Evolutionary conservation across 2,888 invertebrate genomes (phyloP).

Genomic region (Euspilapteryx auroguttella): DNA sequence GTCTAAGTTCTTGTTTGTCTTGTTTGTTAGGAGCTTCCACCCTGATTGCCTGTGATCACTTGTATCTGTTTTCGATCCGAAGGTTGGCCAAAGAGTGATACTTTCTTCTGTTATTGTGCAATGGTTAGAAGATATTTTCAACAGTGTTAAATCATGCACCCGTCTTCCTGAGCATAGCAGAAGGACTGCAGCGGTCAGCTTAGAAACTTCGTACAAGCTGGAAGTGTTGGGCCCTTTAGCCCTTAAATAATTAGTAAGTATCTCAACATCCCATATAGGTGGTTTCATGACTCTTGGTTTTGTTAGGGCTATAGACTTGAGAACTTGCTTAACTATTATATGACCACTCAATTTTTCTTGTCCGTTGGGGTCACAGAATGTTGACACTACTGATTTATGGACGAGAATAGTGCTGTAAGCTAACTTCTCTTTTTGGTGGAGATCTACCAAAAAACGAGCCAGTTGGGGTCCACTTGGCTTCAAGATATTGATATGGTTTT

Average conservation of each 20-base stretch:
- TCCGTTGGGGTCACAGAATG: background rate
- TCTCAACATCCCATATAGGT: background rate
- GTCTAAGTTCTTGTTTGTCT: background rate
- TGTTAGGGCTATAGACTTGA: background rate
- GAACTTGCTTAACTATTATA: background rate
- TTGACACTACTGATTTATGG: background rate
- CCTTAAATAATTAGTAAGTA: background rate
- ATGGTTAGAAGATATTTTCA: background rate
- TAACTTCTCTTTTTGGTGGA: background rate
- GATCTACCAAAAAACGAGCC: background rate
- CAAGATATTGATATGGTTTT: background rate
- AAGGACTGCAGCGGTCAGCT: background rate
- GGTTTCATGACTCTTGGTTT: background rate
- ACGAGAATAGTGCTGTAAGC: background rate
- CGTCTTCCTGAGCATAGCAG: background rate
- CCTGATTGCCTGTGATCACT: conserved; percentile 2
- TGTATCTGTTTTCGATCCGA: conserved; percentile 3
- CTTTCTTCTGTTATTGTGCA: background rate
- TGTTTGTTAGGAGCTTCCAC: conserved; percentile 1
- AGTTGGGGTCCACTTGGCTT: background rate
- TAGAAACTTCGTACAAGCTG: background rate
- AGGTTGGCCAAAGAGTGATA: background rate
- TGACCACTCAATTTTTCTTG: background rate
- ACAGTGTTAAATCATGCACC: background rate
- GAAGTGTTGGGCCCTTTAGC: background rate